These are phyloP conservation scores for Diceros bicornis DNA, from an alignment of 2,797 vertebrate species.

Conservation along the genomic window DNA sequence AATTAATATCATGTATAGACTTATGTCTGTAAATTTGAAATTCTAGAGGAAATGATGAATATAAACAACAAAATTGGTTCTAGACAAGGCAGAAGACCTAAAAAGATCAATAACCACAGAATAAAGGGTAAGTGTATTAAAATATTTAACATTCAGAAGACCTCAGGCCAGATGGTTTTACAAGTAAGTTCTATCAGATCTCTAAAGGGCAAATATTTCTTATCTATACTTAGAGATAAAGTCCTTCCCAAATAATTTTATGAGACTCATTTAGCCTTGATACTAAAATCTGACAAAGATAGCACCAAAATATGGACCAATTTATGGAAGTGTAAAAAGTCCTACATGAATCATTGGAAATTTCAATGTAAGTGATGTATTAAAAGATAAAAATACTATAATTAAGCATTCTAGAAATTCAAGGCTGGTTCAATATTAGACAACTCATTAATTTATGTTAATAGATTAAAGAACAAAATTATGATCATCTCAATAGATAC, in stretches of 20 bases:
- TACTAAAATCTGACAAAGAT: conserved; percentile 61
- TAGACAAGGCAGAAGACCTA: background rate
- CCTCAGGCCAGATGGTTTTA: conserved; percentile 18
- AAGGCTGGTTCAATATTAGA: background rate
- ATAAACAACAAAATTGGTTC: conserved; percentile 7
- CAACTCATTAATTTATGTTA: conserved; percentile 22
- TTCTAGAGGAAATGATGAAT: conserved; percentile 15
- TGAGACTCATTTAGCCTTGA: conserved; percentile 47
- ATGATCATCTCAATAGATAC: background rate
- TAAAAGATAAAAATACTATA: background rate
- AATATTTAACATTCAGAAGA: conserved; percentile 39
- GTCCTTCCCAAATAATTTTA: conserved; percentile 53
- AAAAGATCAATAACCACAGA: conserved; percentile 17
- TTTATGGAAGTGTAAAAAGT: conserved; percentile 17
- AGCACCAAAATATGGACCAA: background rate
- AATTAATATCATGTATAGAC: background rate
- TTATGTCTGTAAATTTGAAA: conserved; percentile 31
- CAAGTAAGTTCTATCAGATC: background rate
- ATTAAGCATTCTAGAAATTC: background rate
- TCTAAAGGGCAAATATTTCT: conserved; percentile 58
- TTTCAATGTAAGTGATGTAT: background rate
- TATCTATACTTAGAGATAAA: conserved; percentile 59
- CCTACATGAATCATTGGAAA: conserved; percentile 9
- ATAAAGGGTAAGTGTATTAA: conserved; percentile 46
- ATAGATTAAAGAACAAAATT: conserved; percentile 22